phyloP scores from a whole-genome alignment of 2,888 invertebrate genomes.

The Agonopterix subpropinquella region DNA sequence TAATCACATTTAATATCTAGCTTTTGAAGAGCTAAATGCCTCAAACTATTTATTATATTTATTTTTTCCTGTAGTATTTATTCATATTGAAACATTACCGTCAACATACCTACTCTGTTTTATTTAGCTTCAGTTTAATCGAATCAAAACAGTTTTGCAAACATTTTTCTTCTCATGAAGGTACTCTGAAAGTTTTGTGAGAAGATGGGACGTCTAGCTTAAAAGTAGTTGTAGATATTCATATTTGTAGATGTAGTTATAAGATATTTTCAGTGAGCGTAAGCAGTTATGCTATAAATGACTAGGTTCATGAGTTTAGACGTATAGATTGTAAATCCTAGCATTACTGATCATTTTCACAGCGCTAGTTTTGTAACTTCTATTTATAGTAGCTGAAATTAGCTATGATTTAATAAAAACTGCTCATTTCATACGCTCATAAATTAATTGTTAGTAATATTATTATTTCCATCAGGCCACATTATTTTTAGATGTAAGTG shows the following conservation, averaged over 20 bases:
- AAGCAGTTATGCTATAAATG: constrained; percentile 42
- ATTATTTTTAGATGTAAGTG: constrained; percentile 38
- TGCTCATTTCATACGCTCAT: constrained; percentile 44
- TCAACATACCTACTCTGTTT: constrained; percentile 38
- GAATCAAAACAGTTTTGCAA: constrained; percentile 70
- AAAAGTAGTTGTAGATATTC: constrained; percentile 60
- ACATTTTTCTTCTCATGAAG: constrained; percentile 75
- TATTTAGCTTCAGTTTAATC: constrained; percentile 53
- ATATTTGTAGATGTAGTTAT: constrained; percentile 63
- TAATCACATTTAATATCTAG: constrained; percentile 14
- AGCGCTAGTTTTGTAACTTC: constrained; percentile 51
- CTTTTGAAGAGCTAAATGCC: constrained; percentile 46
- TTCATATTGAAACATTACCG: constrained; percentile 39
- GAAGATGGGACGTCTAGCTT: constrained; percentile 68
- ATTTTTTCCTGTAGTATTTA: constrained; percentile 56
- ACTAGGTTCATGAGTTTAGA: constrained; percentile 41
- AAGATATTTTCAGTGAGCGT: constrained; percentile 46
- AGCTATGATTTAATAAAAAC: constrained; percentile 33
- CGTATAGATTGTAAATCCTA: constrained; percentile 44
- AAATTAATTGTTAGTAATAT: constrained; percentile 32
- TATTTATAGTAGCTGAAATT: constrained; percentile 40
- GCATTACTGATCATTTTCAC: constrained; percentile 38
- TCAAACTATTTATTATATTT: constrained; percentile 39
- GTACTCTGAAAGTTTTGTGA: constrained; percentile 71
- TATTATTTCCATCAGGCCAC: constrained; percentile 32